Evolutionary conservation across 2,113 vertebrate species (phyloP).

Genomic region (Sceloporus undulatus): DNA sequence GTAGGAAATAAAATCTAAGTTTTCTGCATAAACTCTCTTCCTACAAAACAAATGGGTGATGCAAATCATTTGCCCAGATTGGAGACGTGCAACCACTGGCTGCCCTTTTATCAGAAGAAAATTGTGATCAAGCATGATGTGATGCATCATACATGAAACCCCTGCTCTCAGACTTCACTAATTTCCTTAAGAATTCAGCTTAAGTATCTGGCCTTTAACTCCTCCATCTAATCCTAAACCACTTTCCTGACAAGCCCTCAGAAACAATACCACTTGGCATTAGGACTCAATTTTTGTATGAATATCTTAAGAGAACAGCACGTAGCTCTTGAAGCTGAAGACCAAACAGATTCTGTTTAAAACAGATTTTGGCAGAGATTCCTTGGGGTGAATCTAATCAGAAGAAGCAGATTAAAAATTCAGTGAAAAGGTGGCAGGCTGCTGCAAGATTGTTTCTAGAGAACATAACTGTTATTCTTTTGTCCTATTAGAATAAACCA

Average conservation of each 20-base stretch:
- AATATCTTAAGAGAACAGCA: slow-evolving; percentile 66
- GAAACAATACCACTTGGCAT: slow-evolving; percentile 56
- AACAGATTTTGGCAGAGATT: slow-evolving; percentile 71
- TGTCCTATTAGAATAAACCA: slow-evolving; percentile 61
- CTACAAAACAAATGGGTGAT: not conserved
- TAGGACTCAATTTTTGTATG: slow-evolving; percentile 60
- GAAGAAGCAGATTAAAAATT: slow-evolving; percentile 68
- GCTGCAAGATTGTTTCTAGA: slow-evolving; percentile 62
- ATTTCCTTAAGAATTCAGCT: slow-evolving; percentile 25
- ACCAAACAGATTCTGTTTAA: slow-evolving; percentile 67
- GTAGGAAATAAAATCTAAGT: not conserved
- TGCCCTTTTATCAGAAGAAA: not conserved
- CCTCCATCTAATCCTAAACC: slow-evolving; percentile 49
- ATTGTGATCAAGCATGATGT: not conserved
- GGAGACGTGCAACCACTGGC: not conserved
- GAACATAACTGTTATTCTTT: slow-evolving; percentile 62
- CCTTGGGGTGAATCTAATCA: slow-evolving; percentile 68
- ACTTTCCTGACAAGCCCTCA: slow-evolving; percentile 43
- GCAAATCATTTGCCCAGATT: not conserved
- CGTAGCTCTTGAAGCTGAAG: slow-evolving; percentile 67
- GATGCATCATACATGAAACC: not conserved
- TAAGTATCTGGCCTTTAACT: slow-evolving; percentile 38
- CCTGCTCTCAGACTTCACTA: not conserved
- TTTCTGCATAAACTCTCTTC: not conserved
- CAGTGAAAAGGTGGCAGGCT: slow-evolving; percentile 54